Evolutionary conservation across 2,797 vertebrate species (phyloP), one percentile per base, ranked within the genome.

Genomic region (Hypotaenidia philippensis): DNA sequence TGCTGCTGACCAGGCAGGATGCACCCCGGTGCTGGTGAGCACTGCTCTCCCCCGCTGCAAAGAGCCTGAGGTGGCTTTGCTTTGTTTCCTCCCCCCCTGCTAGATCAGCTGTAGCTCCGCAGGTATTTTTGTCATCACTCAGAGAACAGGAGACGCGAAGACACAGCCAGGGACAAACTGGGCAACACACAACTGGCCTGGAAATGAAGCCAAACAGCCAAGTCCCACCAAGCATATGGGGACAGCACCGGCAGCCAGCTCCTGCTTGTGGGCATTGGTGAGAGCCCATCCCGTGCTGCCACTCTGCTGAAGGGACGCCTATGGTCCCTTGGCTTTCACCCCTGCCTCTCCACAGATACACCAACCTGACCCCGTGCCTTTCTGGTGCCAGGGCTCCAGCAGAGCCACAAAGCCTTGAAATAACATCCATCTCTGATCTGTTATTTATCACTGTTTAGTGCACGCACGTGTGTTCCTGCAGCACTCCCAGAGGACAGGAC

Each of bases 321-420:
- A 0, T 0, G 0, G n/a, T 10, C 52, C 45, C 61, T 29, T 5
- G 13, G 31, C 61, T 27, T 13, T 18, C 76, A 40, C 20, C n/a
- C 61, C 41, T 16, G 52, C 8, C 36, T 3, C 31, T 57, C 27
- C 8, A 1, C 10, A 47, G 26, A 5, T 1, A 9, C 5, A 47
- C 2, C 4, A 4, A 3, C 55, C 32, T 4, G n/a, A 13, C n/a
- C n/a, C 0, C 8, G 38, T 10, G 0, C 1, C 25, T 20, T 2
- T 4, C 11, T 5, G 13, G 57, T 20, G 12, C 25, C 8, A 32
- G 34, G 4, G 21, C 27, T 40, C 45, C 18, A 32, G 74, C 40
- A 26, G 57, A 66, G 31, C 78, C 36, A 4, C 45, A 44, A 44
- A 44, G 41, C 41, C 41, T 44, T 19, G 41, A 44, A 44, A 44